A percentile compares a stretch with the other conserved stretches of the same genome.
These are phyloP conservation scores for Cepaea nemoralis DNA, from an alignment of 1,140 invertebrate genomes.

Conservation along the genomic window DNA sequence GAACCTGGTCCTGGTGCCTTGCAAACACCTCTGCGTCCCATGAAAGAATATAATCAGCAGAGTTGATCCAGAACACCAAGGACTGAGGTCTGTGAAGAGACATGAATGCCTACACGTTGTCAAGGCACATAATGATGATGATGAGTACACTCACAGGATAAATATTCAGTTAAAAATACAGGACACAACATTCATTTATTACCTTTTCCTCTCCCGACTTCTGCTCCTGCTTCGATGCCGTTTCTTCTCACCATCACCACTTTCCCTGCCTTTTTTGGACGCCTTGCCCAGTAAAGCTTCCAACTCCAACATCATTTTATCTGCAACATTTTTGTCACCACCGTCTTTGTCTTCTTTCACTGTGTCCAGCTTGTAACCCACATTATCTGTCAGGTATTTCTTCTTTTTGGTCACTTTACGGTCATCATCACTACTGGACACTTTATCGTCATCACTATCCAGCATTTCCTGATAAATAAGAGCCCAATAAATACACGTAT, in stretches of 20 bases:
- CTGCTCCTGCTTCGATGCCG: slow-evolving; percentile 53
- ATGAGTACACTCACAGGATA: no score
- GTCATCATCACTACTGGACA: not conserved
- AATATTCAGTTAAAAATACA: not conserved
- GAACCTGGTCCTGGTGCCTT: no score
- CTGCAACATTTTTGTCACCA: slow-evolving; percentile 77
- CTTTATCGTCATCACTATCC: slow-evolving; percentile 11
- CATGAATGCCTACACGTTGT: no score
- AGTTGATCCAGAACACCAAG: no score
- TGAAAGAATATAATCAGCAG: no score
- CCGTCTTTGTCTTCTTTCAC: not conserved
- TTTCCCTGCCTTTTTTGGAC: slow-evolving; percentile 33
- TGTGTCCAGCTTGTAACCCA: not conserved
- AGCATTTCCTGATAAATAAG: slow-evolving; percentile 40
- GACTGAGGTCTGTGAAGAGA: no score
- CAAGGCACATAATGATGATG: no score
- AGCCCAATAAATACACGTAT: no score
- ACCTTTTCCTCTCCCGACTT: slow-evolving; percentile 65
- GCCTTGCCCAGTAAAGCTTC: slow-evolving; percentile 82
- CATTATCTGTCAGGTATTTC: not conserved
- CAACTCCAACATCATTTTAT: slow-evolving; percentile 88
- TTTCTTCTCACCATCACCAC: slow-evolving; percentile 19
- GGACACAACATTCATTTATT: not conserved
- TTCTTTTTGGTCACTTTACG: not conserved
- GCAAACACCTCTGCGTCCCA: no score